Percentiles rank a stretch among this genome's conserved stretches.
phyloP scores from a whole-genome alignment of 37 sponge, comb jelly and placozoan species.

The Beroe ovata region DNA sequence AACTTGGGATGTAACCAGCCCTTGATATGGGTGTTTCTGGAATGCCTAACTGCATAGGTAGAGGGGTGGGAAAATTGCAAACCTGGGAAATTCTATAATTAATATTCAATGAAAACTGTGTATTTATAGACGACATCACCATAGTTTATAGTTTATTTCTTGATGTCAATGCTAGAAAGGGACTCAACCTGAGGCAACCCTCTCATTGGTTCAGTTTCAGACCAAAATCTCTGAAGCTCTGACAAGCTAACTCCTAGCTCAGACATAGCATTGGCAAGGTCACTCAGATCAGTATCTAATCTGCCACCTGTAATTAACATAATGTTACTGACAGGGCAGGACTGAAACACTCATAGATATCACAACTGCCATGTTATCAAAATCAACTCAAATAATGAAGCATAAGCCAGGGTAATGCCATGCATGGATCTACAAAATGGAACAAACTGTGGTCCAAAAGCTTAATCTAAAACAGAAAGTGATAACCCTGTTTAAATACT shows the following conservation, averaged over 20 bases:
- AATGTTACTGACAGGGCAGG: neutral
- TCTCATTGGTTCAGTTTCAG: constrained; percentile 42
- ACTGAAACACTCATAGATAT: too few relatives aligned
- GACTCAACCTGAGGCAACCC: constrained; percentile 12
- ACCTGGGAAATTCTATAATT: neutral
- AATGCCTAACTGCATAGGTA: neutral
- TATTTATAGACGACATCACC: too few relatives aligned
- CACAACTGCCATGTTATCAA: too few relatives aligned
- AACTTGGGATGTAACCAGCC: neutral
- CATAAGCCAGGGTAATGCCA: too few relatives aligned
- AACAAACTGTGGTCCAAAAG: neutral
- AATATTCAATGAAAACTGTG: neutral
- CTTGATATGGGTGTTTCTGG: neutral
- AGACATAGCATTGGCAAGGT: constrained; percentile 18
- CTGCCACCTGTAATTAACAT: constrained; percentile 13
- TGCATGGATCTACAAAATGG: too few relatives aligned
- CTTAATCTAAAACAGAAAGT: neutral
- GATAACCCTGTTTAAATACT: too few relatives aligned
- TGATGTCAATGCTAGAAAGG: too few relatives aligned
- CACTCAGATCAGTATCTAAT: constrained; percentile 17
- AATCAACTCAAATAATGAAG: too few relatives aligned
- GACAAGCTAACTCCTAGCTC: constrained; percentile 39
- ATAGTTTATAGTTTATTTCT: too few relatives aligned
- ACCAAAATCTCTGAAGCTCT: constrained; percentile 27
- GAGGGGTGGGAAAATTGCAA: neutral